These are phyloP conservation scores for Brienomyrus brachyistius DNA, from an alignment of 2,113 vertebrate species.

Conservation along the genomic window DNA sequence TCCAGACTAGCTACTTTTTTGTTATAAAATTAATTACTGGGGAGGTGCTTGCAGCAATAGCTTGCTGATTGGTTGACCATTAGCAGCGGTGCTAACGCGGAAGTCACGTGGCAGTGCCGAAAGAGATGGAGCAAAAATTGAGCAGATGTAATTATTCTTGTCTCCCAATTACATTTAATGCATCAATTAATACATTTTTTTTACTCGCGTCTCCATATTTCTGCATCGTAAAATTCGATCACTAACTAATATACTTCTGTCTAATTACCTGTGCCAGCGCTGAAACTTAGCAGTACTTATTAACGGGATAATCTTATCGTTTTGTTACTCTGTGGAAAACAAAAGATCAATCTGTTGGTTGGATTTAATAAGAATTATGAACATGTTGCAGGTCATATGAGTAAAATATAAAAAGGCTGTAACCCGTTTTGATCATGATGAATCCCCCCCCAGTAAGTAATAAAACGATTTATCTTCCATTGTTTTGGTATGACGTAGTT, in stretches of 20 bases:
- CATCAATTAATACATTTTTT: neutral
- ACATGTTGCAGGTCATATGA: neutral
- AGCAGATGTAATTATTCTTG: neutral
- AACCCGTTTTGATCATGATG: neutral
- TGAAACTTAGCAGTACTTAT: neutral
- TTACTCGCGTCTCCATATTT: neutral
- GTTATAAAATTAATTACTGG: neutral
- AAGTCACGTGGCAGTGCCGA: neutral
- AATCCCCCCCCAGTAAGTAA: neutral
- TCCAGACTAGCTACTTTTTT: neutral
- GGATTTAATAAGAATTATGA: neutral
- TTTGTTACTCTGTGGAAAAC: neutral
- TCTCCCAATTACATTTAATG: neutral
- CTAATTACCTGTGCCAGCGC: neutral
- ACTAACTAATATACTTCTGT: neutral
- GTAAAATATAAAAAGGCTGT: no score
- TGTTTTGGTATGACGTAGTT: neutral
- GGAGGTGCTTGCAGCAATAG: neutral
- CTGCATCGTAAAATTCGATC: neutral
- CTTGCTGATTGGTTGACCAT: neutral
- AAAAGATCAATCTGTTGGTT: neutral
- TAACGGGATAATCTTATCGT: neutral
- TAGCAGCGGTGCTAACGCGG: neutral
- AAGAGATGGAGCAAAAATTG: neutral
- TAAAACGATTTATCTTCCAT: neutral